These are phyloP conservation scores for Limonius californicus DNA, from an alignment of 1,140 invertebrate species.

Conservation along the genomic window DNA sequence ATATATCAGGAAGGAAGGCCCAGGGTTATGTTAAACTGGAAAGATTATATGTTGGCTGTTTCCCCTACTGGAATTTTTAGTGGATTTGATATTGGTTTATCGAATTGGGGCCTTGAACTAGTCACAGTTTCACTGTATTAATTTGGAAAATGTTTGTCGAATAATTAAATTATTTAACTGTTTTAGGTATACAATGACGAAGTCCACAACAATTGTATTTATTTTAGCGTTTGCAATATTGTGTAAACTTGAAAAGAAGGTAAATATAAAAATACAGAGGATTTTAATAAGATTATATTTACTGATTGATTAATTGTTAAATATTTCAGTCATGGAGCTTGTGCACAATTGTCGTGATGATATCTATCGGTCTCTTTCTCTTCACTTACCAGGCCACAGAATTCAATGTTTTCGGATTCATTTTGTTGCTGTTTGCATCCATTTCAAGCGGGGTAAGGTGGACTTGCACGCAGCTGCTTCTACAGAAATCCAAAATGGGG, in stretches of 20 bases:
- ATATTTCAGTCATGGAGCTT: conserved; percentile 79
- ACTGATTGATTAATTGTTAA: no score
- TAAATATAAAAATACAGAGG: no score
- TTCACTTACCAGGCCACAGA: conserved; percentile 97
- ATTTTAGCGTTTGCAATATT: conserved; percentile 88
- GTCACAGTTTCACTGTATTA: conserved; percentile 86
- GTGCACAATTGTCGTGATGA: conserved; percentile 83
- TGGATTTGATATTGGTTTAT: conserved; percentile 94
- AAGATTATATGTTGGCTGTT: conserved; percentile 59
- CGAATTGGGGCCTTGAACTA: conserved; percentile 93
- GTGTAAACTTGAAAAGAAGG: conserved; percentile 88
- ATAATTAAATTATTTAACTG: not conserved
- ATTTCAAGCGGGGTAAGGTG: conserved; percentile 88
- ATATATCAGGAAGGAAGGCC: conserved; percentile 58
- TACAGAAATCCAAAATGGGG: conserved; percentile 92
- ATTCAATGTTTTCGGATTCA: conserved; percentile 86
- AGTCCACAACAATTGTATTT: conserved; percentile 92
- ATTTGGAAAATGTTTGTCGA: not conserved
- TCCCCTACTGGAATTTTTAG: conserved; percentile 82
- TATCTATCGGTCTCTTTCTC: conserved; percentile 86
- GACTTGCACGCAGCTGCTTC: conserved; percentile 94
- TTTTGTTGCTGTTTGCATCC: conserved; percentile 85
- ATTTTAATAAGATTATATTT: no score
- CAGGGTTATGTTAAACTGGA: conserved; percentile 65
- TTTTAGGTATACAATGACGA: conserved; percentile 93